Evolutionary conservation across 2,888 invertebrate species (phyloP).

Genomic region (Napeogenes inachia): DNA sequence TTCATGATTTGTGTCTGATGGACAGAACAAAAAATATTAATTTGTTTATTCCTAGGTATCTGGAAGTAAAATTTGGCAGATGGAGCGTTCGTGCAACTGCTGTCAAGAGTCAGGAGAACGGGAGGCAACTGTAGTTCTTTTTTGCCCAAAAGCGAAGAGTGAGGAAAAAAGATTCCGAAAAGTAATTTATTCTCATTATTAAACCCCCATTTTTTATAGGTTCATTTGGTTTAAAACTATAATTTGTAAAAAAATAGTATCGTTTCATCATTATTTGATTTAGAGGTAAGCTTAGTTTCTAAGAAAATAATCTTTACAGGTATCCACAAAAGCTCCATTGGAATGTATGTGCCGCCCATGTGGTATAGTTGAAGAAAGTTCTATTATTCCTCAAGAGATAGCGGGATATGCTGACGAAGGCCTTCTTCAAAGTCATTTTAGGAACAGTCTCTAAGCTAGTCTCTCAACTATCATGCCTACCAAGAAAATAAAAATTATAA

Average conservation of each 20-base stretch:
- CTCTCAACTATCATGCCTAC: not conserved
- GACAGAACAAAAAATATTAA: too few relatives aligned
- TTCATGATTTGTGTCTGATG: too few relatives aligned
- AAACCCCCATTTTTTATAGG: not conserved
- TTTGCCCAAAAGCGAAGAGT: conserved; percentile 92
- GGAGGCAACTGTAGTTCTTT: conserved; percentile 91
- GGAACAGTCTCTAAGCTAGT: conserved; percentile 78
- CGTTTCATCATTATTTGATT: too few relatives aligned
- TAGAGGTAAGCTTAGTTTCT: too few relatives aligned
- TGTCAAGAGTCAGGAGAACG: conserved; percentile 96
- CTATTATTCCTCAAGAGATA: conserved; percentile 93
- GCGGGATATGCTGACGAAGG: conserved; percentile 91
- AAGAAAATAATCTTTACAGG: conserved; percentile 63
- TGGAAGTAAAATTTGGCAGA: conserved; percentile 97
- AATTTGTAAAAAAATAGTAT: too few relatives aligned
- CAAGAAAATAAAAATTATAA: conserved; percentile 6
- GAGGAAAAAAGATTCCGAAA: conserved; percentile 91
- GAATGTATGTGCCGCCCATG: conserved; percentile 97
- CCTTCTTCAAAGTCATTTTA: conserved; percentile 87
- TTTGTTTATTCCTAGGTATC: conserved; percentile 81
- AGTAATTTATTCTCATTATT: conserved; percentile 60
- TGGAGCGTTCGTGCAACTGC: conserved; percentile 96
- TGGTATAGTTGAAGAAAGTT: conserved; percentile 90
- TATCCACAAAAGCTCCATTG: conserved; percentile 93
- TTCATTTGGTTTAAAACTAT: too few relatives aligned